Conservation (phyloP, 2,888 invertebrate species). For the Polymixis flavicincta region DNA sequence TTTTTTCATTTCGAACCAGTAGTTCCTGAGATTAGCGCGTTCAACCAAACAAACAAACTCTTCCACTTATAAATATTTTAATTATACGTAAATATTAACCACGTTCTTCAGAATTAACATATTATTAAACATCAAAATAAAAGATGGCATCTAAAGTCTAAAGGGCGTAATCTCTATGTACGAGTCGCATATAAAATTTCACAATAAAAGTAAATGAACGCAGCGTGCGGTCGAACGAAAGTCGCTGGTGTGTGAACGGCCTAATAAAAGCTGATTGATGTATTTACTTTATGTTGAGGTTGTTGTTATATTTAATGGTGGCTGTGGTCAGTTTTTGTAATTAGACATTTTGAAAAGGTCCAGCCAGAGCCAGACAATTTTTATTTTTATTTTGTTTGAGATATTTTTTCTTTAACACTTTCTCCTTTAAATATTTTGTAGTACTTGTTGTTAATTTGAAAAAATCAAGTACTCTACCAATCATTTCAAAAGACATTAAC, state of each 20-base stretch:
- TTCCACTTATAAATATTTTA: constrained; percentile 5
- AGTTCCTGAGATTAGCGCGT: too few relatives aligned
- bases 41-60: too few relatives aligned
- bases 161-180: constrained; percentile 6
- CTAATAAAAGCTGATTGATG: constrained; percentile 49
- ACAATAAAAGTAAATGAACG: constrained; percentile 46
- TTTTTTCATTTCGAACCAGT: too few relatives aligned
- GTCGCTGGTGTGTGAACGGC: constrained; percentile 42
- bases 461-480: too few relatives aligned
- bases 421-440: too few relatives aligned
- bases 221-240: constrained; percentile 40
- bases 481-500: too few relatives aligned
- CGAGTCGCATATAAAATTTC: constrained; percentile 39
- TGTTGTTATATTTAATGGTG: constrained; percentile 6
- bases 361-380: not conserved
- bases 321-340: not conserved
- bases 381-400: not conserved
- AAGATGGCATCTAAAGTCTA: constrained; percentile 3
- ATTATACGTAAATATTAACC: constrained; percentile 10
- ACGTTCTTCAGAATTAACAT: constrained; percentile 31
- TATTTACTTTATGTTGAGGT: constrained; percentile 14
- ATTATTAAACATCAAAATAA: constrained; percentile 36
- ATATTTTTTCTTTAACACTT: too few relatives aligned
- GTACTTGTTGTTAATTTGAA: too few relatives aligned
- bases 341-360: not conserved